Evolutionary conservation across 2,797 vertebrate species (phyloP).

Genomic region (Rallus crepitans): DNA sequence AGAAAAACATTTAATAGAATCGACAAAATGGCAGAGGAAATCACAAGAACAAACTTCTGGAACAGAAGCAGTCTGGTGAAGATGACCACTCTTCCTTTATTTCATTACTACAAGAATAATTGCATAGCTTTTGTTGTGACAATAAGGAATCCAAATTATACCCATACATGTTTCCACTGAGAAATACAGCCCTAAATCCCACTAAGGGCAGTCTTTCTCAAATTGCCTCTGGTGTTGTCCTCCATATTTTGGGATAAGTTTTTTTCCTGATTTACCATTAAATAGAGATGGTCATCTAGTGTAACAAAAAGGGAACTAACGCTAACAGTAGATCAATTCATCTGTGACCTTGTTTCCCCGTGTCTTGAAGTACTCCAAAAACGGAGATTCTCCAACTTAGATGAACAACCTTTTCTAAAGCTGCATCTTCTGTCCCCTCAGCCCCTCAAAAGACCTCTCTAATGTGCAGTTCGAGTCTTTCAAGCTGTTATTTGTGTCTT

Average conservation of each 20-base stretch:
- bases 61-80: not conserved
- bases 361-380: not conserved
- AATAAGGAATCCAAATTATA: not conserved
- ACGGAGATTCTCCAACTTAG: not conserved
- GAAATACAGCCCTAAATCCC: not conserved
- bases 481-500: not conserved
- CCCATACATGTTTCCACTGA: not conserved
- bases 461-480: not conserved
- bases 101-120: not conserved
- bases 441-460: not conserved
- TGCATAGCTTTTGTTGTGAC: not conserved
- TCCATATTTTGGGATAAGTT: not conserved
- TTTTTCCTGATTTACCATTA: not conserved
- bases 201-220: not conserved
- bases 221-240: not conserved
- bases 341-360: not conserved
- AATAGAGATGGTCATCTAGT: not conserved
- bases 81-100: not conserved
- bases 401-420: not conserved
- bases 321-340: not conserved
- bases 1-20: not conserved
- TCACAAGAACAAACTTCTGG: not conserved
- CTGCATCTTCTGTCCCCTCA: accelerated
- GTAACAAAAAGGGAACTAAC: accelerated
- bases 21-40: not conserved